Conservation (phyloP, 2,797 vertebrate species). For the Graptemys geographica region DNA sequence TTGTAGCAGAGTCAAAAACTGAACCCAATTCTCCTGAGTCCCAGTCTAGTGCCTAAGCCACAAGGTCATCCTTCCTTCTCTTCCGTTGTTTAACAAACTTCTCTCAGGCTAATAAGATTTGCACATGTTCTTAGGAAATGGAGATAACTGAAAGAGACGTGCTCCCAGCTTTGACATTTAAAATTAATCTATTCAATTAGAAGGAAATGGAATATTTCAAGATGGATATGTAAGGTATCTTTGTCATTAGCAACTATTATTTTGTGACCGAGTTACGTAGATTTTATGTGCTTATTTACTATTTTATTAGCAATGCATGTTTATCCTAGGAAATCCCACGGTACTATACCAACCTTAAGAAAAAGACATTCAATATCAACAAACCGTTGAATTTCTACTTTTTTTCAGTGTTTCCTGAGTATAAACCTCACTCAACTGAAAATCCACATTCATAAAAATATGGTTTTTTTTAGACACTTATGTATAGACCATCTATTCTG, state of each 20-base stretch:
- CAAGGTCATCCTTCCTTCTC: neutral
- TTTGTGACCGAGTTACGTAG: slow-evolving; percentile 20
- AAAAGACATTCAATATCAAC: slow-evolving; percentile 1
- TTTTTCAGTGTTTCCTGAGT: neutral
- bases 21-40: rapidly evolving
- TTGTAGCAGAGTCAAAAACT: neutral
- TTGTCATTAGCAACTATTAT: slow-evolving; percentile 50
- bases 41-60: neutral
- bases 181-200: slow-evolving; percentile 15
- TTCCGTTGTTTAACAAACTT: neutral
- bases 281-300: slow-evolving; percentile 48
- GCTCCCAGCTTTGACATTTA: neutral
- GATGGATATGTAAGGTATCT: neutral
- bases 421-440: neutral
- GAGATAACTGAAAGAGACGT: slow-evolving; percentile 6
- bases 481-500: neutral
- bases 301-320: slow-evolving; percentile 51
- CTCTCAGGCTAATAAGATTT: neutral
- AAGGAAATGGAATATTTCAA: slow-evolving; percentile 49
- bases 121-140: neutral
- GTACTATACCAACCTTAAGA: neutral
- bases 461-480: neutral
- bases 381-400: neutral
- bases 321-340: neutral
- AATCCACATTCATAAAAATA: neutral